A percentile compares a stretch with the other conserved stretches of the same genome.
Evolutionary conservation across 2,797 vertebrate genomes (phyloP).

Genomic region (Argyrosomus regius): DNA sequence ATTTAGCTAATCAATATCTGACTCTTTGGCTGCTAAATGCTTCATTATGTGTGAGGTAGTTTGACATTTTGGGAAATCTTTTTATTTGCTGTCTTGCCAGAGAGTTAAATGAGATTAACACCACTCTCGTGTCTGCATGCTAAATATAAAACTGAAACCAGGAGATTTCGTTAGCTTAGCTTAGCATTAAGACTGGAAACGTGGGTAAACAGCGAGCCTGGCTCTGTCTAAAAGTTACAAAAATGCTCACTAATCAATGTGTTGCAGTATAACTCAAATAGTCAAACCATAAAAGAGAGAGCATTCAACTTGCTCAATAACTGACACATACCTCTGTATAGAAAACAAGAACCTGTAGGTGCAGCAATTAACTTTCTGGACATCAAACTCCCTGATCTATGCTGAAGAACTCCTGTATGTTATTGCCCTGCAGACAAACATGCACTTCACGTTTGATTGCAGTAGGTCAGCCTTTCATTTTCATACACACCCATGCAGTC

Average conservation of each 20-base stretch:
- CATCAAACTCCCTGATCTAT: background rate
- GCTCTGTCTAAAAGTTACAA: background rate
- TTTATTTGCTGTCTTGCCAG: too few species aligned
- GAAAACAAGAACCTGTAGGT: slow-evolving; percentile 13
- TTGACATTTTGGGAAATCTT: too few species aligned
- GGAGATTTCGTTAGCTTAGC: background rate
- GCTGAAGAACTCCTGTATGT: background rate
- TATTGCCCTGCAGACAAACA: slow-evolving; percentile 20
- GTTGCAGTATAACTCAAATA: background rate
- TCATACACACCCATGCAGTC: slow-evolving; percentile 17
- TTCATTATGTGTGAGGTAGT: background rate
- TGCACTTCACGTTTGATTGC: background rate
- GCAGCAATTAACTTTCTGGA: background rate
- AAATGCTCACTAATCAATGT: background rate
- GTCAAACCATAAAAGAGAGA: background rate
- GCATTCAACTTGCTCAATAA: background rate
- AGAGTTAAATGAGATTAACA: too few species aligned
- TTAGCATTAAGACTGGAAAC: background rate
- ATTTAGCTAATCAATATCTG: background rate
- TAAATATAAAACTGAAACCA: background rate
- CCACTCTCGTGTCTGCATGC: background rate
- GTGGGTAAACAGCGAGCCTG: background rate
- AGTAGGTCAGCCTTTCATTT: slow-evolving; percentile 24
- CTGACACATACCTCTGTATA: background rate
- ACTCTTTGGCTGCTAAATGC: background rate